Evolutionary conservation across 2,113 vertebrate species (phyloP).

Genomic region (Brienomyrus brachyistius): DNA sequence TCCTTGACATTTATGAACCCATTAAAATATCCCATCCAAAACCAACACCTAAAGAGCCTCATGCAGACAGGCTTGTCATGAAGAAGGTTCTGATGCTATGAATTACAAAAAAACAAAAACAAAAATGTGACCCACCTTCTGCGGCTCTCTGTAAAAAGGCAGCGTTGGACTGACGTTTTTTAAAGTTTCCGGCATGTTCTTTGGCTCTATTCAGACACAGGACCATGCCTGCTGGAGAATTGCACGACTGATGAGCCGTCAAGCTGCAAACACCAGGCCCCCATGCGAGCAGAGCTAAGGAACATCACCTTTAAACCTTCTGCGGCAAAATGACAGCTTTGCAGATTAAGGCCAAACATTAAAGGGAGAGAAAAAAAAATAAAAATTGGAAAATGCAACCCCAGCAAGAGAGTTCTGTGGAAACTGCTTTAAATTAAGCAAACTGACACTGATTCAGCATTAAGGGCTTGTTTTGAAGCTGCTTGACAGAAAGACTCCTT

Average conservation of each 20-base stretch:
- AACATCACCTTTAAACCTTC: slow-evolving; percentile 36
- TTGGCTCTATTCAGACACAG: slow-evolving; percentile 33
- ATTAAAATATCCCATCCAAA: not conserved
- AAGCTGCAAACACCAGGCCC: slow-evolving; percentile 30
- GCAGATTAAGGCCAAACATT: slow-evolving; percentile 18
- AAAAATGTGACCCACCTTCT: not conserved
- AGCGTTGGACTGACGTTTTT: slow-evolving; percentile 45
- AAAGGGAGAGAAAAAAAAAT: slow-evolving; percentile 19
- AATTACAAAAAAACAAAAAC: not conserved
- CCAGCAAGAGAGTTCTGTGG: not conserved
- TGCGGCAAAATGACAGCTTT: slow-evolving; percentile 17
- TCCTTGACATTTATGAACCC: not conserved
- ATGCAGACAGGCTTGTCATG: not conserved
- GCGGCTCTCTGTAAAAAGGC: slow-evolving; percentile 37
- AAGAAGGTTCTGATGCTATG: not conserved
- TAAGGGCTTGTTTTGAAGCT: not conserved
- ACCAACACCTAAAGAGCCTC: not conserved
- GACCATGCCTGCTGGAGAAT: slow-evolving; percentile 40
- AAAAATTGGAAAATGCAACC: not conserved
- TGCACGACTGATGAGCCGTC: slow-evolving; percentile 26
- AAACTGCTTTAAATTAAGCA: slow-evolving; percentile 4
- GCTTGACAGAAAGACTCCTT: not conserved
- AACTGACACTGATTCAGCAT: not conserved
- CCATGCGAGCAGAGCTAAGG: slow-evolving; percentile 33
- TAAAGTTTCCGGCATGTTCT: slow-evolving; percentile 37